phyloP scores from a whole-genome alignment of 2,888 invertebrate genomes.

The Drosophila subquinaria region DNA sequence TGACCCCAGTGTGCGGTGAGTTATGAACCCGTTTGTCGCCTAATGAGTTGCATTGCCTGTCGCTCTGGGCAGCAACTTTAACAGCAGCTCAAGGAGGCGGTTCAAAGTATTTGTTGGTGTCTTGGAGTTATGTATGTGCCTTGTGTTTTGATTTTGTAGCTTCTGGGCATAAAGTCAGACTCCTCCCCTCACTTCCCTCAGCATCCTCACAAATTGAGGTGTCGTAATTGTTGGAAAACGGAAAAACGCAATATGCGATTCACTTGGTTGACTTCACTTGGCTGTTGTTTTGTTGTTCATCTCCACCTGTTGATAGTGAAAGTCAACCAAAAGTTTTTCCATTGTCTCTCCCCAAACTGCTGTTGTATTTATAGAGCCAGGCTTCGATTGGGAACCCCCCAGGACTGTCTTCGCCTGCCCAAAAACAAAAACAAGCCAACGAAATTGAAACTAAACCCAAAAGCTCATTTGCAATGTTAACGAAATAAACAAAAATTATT shows the following conservation, averaged over 20 bases:
- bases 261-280: slow-evolving; percentile 32
- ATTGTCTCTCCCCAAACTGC: slow-evolving; percentile 44
- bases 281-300: slow-evolving; percentile 47
- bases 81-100: slow-evolving; percentile 38
- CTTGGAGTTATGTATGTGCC: slow-evolving; percentile 35
- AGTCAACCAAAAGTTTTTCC: slow-evolving; percentile 61
- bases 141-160: slow-evolving; percentile 71
- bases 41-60: slow-evolving; percentile 67
- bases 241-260: slow-evolving; percentile 35
- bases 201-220: slow-evolving; percentile 67
- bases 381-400: slow-evolving; percentile 29
- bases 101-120: slow-evolving; percentile 18
- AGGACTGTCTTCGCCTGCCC: slow-evolving; percentile 36
- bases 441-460: slow-evolving; percentile 10
- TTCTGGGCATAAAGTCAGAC: slow-evolving; percentile 68
- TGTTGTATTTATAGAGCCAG: slow-evolving; percentile 14
- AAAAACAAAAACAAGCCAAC: slow-evolving; percentile 4
- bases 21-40: slow-evolving; percentile 78
- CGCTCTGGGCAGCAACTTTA: slow-evolving; percentile 30
- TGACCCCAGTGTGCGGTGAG: slow-evolving; percentile 53
- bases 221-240: slow-evolving; percentile 73
- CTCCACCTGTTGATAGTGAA: slow-evolving; percentile 71
- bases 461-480: slow-evolving; percentile 69
- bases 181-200: neutral
- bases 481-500: slow-evolving; percentile 30